Percentiles rank a stretch among this genome's conserved stretches.
Evolutionary conservation across 2,113 vertebrate genomes (phyloP).

Genomic region (Pimephales promelas): DNA sequence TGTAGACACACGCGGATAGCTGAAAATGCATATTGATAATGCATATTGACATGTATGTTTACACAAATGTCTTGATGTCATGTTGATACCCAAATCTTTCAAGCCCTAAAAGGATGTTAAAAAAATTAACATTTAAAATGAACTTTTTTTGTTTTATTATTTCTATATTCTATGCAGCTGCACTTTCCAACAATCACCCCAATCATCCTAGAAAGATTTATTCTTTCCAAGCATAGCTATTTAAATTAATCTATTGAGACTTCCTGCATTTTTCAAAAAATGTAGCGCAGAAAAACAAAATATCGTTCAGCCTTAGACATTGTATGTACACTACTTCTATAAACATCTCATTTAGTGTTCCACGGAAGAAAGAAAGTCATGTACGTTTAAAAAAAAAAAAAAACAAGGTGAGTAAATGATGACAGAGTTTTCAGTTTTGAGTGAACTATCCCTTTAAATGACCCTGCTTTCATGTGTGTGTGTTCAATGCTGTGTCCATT

Average conservation of each 20-base stretch:
- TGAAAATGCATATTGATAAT: no score
- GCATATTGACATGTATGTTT: no score
- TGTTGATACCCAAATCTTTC: not conserved
- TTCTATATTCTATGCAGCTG: not conserved
- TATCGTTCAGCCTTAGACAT: not conserved
- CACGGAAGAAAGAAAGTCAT: not conserved
- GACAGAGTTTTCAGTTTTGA: not conserved
- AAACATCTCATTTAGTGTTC: not conserved
- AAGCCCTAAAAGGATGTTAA: not conserved
- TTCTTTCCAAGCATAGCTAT: not conserved
- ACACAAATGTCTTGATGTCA: no score
- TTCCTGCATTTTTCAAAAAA: not conserved
- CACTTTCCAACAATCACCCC: not conserved
- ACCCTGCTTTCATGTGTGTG: not conserved
- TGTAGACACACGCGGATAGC: no score
- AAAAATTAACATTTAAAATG: no score
- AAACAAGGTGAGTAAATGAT: not conserved
- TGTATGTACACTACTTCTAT: no score
- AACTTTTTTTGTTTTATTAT: no score
- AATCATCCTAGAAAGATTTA: not conserved
- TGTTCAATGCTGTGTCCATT: slow-evolving; percentile 8
- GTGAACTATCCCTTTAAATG: not conserved
- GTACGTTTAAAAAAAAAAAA: not conserved
- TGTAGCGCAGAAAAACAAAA: not conserved
- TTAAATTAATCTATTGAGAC: not conserved